phyloP scores from a whole-genome alignment of 2,888 invertebrate species.

The Villa cingulata region DNA sequence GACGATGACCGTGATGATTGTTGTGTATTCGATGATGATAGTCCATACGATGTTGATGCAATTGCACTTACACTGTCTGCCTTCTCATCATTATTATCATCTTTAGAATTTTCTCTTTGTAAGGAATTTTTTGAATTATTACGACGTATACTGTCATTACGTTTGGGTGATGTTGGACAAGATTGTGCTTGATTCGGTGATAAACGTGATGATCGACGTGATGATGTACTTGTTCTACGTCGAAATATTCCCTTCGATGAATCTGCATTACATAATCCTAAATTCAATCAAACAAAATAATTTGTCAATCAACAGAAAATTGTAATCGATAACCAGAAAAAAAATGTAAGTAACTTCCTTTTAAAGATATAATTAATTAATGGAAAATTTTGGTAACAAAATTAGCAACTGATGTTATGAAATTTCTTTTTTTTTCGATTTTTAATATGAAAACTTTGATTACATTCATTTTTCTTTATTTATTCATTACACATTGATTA shows the following conservation, averaged over 20 bases:
- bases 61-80: not conserved
- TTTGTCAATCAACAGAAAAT: no score
- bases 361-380: no score
- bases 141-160: slow-evolving; percentile 8
- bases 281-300: not conserved
- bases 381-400: no score
- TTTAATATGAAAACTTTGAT: no score
- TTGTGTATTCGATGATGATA: no score
- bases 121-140: slow-evolving; percentile 19
- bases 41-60: not conserved
- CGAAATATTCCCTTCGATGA: slow-evolving; percentile 34
- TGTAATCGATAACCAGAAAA: no score
- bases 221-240: slow-evolving; percentile 31
- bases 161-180: slow-evolving; percentile 35
- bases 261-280: slow-evolving; percentile 35
- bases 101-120: slow-evolving; percentile 13
- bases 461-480: no score
- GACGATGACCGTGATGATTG: no score
- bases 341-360: no score
- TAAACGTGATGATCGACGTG: slow-evolving; percentile 22
- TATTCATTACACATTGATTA: no score
- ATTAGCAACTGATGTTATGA: no score
- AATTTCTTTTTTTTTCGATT: no score
- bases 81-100: not conserved
- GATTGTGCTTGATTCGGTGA: slow-evolving; percentile 30